Base-by-base conservation (phyloP, 2,113 vertebrate genomes). In the Cryptotis parvus region DNA sequence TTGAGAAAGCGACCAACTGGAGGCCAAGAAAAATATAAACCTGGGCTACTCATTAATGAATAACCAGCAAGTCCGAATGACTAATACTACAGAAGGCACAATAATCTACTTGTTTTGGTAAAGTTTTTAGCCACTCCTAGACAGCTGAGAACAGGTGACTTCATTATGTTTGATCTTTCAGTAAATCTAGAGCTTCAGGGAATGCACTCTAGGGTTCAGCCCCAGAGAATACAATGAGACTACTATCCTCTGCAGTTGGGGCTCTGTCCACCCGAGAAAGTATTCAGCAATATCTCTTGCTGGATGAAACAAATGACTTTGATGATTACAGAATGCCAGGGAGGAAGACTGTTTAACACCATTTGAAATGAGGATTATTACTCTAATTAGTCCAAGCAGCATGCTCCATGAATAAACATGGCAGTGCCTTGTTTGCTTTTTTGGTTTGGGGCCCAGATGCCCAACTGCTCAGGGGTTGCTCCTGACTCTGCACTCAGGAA, bases 41-140 rank as follows among this genome's bases (percentile, higher is more conserved):
- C 49, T 78, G 41, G 4, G 10, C n/a, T 91, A 35, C 66, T 92
- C 22, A 73, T 70, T 92, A 92, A 89, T 24, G 55, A 90, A 69
- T 91, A 82, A 91, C 65, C 31, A 87, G 22, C 3, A 65, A 12
- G 31, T 65, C 33, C 61, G 84, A 84, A 66, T 78, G 84, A 91
- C 35, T 35, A 84, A 87, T n/a, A 91, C 63, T 77, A 8, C 39
- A n/a, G 49, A 87, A 84, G 18, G 43, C 11, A 70, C 43, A 90
- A 18, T 61, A 74, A 68, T 33, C 31, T 87, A 18, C 69, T 78
- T 94, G 43, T 75, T 87, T 52, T 73, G n/a, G 70, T 63, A 78
- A 92, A 80, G 37, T 72, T 73, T 9, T 89, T 88, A 74, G 52
- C 88, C 31, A 69, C 27, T 89, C 58, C 26, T 2, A 6, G 27